These are phyloP conservation scores for Platynereis dumerilii DNA, from an alignment of 2,888 invertebrate genomes.

Conservation along the genomic window DNA sequence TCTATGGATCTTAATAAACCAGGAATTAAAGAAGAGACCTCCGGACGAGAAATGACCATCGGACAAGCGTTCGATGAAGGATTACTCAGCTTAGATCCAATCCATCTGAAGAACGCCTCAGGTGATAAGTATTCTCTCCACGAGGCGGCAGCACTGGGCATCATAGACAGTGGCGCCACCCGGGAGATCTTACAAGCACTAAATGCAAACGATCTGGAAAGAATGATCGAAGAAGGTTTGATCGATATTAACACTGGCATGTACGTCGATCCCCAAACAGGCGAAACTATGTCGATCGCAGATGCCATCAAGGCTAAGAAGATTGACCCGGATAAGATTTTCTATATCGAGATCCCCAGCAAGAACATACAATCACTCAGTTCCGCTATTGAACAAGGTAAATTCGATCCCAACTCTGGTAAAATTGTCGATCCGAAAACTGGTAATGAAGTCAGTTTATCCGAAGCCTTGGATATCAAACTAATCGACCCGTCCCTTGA, in stretches of 20 bases:
- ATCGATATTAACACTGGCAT: constrained; percentile 65
- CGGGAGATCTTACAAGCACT: constrained; percentile 49
- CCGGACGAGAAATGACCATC: constrained; percentile 47
- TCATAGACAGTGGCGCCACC: constrained; percentile 47
- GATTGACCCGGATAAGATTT: constrained; percentile 51
- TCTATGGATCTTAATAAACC: constrained; percentile 44
- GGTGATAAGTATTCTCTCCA: constrained; percentile 33
- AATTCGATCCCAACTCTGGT: constrained; percentile 49
- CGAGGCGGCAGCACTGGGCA: constrained; percentile 47
- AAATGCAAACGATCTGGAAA: constrained; percentile 47
- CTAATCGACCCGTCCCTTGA: constrained; percentile 30
- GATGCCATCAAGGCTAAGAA: constrained; percentile 51
- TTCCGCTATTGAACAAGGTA: constrained; percentile 48
- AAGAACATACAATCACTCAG: constrained; percentile 44
- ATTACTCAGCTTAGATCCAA: constrained; percentile 46
- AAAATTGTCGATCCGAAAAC: constrained; percentile 70
- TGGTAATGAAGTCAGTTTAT: constrained; percentile 84
- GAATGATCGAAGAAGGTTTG: constrained; percentile 56
- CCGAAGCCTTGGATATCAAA: constrained; percentile 87
- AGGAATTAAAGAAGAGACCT: constrained; percentile 46
- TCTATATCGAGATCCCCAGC: constrained; percentile 47
- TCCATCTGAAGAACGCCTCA: constrained; percentile 23
- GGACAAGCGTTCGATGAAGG: constrained; percentile 54
- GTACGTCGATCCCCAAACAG: constrained; percentile 63
- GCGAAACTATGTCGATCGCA: constrained; percentile 60